Evolutionary conservation across 1,140 invertebrate species (phyloP).

Genomic region (Yoshiicerus persimilis): DNA sequence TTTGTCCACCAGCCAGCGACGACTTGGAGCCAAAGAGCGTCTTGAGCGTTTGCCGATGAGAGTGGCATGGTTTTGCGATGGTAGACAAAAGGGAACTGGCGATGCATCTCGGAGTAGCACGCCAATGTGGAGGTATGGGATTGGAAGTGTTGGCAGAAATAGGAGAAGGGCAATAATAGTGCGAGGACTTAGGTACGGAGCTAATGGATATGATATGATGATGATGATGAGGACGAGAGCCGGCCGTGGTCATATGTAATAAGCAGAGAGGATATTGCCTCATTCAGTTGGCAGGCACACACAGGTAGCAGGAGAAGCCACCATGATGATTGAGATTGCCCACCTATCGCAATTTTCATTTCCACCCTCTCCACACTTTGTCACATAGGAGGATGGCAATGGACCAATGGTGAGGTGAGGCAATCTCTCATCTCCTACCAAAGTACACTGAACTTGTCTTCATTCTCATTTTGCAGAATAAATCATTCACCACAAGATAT

Average conservation of each 20-base stretch:
- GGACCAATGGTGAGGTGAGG: slow-evolving; percentile 37
- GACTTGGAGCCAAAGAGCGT: not conserved
- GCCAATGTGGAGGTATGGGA: not conserved
- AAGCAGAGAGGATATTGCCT: slow-evolving; percentile 39
- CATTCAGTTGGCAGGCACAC: not conserved
- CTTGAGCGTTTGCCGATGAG: no score
- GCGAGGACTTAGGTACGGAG: not conserved
- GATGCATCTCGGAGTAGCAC: not conserved
- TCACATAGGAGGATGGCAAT: slow-evolving; percentile 33
- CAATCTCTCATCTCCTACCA: slow-evolving; percentile 27
- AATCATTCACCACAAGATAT: slow-evolving; percentile 45
- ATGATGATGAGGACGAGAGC: not conserved
- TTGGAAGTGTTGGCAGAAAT: not conserved
- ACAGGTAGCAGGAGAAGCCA: slow-evolving; percentile 30
- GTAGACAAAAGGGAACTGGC: not conserved
- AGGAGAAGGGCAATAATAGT: not conserved
- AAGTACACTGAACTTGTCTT: slow-evolving; percentile 47
- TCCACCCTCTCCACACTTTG: slow-evolving; percentile 30
- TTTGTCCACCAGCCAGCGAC: not conserved
- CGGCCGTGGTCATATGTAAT: slow-evolving; percentile 18
- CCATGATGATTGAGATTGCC: slow-evolving; percentile 38
- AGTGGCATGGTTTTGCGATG: not conserved
- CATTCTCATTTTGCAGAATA: slow-evolving; percentile 40
- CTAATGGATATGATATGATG: slow-evolving; percentile 6
- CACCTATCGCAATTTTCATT: slow-evolving; percentile 40